Percentiles rank a stretch among this genome's conserved stretches.
Conservation (phyloP, 1,140 invertebrate species). For the Scaptodrosophila lebanonensis region DNA sequence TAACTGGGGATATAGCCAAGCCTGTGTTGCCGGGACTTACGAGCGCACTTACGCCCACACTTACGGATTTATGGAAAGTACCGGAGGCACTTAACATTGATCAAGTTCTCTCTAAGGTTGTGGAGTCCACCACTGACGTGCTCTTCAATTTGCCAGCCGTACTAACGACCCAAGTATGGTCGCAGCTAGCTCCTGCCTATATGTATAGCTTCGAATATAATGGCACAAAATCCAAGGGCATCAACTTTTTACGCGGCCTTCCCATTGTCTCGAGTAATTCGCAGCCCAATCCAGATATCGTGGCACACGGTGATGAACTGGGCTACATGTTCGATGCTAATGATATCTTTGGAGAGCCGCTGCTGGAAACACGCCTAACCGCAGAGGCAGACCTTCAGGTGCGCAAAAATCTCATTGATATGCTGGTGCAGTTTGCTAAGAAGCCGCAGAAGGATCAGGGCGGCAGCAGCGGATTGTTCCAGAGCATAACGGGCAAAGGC, state of each 20-base stretch:
- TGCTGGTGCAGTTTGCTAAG: conserved; percentile 83
- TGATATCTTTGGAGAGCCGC: conserved; percentile 79
- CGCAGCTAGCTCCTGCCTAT: conserved; percentile 79
- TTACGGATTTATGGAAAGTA: conserved; percentile 66
- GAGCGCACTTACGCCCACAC: conserved; percentile 44
- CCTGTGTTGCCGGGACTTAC: conserved; percentile 56
- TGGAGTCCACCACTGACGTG: conserved; percentile 80
- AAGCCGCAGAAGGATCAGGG: not conserved
- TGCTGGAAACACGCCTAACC: conserved; percentile 71
- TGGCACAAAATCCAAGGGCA: conserved; percentile 80
- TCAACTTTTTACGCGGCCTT: conserved; percentile 81
- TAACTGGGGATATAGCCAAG: conserved; percentile 63
- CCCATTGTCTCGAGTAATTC: conserved; percentile 78
- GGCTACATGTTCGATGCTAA: conserved; percentile 83
- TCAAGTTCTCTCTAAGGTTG: conserved; percentile 69
- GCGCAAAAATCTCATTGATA: conserved; percentile 80
- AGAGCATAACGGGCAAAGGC: conserved; percentile 78
- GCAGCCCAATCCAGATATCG: conserved; percentile 69
- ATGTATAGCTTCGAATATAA: conserved; percentile 86
- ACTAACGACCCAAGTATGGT: conserved; percentile 83
- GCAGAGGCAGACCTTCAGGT: conserved; percentile 80
- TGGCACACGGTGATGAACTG: conserved; percentile 83
- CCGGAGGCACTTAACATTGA: conserved; percentile 54
- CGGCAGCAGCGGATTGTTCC: conserved; percentile 70
- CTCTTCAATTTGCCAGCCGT: conserved; percentile 86